Evolutionary conservation across 1,140 invertebrate genomes (phyloP), one percentile per base, ranked within the genome.

Genomic region (Drosophila pandora): DNA sequence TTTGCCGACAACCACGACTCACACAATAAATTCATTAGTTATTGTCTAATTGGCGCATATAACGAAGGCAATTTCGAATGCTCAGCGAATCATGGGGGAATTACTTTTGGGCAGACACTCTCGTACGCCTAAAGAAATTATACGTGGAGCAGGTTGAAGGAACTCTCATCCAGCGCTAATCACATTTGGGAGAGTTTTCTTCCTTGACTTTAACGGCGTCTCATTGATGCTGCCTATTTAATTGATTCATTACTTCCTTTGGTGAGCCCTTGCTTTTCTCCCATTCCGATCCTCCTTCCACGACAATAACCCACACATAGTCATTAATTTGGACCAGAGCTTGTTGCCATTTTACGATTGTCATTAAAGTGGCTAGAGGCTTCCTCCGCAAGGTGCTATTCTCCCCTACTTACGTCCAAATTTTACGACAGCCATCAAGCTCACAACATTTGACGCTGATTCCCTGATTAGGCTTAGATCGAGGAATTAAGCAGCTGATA

Each of bases 31-130:
- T 85, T 81, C 82, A 85, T 85, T 87, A 85, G 74, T 78, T 88
- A 81, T 88, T 87, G 82, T 85, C 65, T 85, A 85, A 85, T 85
- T 87, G 83, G 74, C 62, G 82, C 81, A 85, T 85, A 85, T 87
- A 85, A 85, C 82, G 82, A 85, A 78, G 62, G 62, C 83, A 69
- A 87, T 82, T 82, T 78, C 50, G 39, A 72, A 49, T 58, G 56
- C 32, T 53, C 34, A 55, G 39, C 28, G 34, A 37, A 41, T 47
- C 25, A 50, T 45, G 43, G 28, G 55, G 43, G 56, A 34, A 48
- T 58, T 34, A 25, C 43, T 32, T 58, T 58, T 58, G 56, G 43
- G 28, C 56, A 48, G 28, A 23, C 43, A 47, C 21, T 22, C 7
- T 22, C 17, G 21, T 22, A 48, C 25, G 48, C 47, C 22, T 28